Evolutionary conservation across 2,113 vertebrate species (phyloP), one percentile per base, ranked within the genome.

Genomic region (Strix uralensis): DNA sequence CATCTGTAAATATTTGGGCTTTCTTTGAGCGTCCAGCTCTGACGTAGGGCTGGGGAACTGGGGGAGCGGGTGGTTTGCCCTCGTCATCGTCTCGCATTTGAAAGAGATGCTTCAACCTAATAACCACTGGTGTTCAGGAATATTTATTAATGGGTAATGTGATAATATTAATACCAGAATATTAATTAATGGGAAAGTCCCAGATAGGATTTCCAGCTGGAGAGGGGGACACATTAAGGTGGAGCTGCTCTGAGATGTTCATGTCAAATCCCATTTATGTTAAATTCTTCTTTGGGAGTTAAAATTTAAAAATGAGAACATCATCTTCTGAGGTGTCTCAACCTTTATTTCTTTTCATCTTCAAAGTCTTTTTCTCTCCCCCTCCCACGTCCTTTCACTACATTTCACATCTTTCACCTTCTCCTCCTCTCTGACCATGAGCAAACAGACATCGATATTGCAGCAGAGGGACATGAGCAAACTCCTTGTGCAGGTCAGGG

Each of bases 61-160:
- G 16, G 44, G 54, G 32, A 29, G 6, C 1, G 49, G 7, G 19
- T 26, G 83, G 32, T 8, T 63, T 42, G 25, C 10, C 25, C 32
- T 74, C 17, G 0, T 66, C 40, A n/a, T 40, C 10, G 0, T 25
- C 72, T 67, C 3, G 0, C 5, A 3, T 30, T 49, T 69, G n/a
- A 7, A 78, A 46, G 63, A 58, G 55, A 18, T 23, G 62, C 22
- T 47, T 44, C 1, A 0, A 15, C 38, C 30, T 26, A 17, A 12
- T 7, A 67, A 42, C 34, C 0, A 0, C 34, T 42, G 54, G 1
- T 5, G 54, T 15, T 22, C 0, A 2, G 67, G 73, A 54, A 15
- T 30, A 2, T 18, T 78, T 18, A 11, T 34, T 27, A 8, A 19
- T 4, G 54, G 15, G 4, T 26, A 30, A 3, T 7, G 47, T 13